Evolutionary conservation across 2,113 vertebrate genomes (phyloP).

Genomic region (Morphnarchus princeps): DNA sequence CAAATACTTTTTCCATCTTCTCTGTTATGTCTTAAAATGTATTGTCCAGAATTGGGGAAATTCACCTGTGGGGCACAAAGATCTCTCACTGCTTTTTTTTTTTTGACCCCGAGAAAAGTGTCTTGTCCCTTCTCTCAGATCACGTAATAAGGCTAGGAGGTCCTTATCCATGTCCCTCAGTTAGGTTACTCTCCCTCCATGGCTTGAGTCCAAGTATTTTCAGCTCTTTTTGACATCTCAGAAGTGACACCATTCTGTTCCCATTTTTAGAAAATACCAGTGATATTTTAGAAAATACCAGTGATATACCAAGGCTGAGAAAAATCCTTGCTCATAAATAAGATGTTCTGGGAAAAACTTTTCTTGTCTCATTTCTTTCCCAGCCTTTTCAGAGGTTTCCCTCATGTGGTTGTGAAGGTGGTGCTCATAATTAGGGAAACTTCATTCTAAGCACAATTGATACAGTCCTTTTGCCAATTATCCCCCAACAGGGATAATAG

Average conservation of each 20-base stretch:
- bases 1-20: neutral
- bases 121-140: neutral
- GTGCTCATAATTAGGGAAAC: conserved; percentile 12
- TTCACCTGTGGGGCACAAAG: neutral
- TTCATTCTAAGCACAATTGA: neutral
- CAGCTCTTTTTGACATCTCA: neutral
- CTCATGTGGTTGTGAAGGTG: neutral
- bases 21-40: neutral
- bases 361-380: neutral
- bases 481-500: conserved; percentile 5
- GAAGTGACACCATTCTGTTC: conserved; percentile 16
- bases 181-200: neutral
- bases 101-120: neutral
- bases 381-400: neutral
- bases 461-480: conserved; percentile 13
- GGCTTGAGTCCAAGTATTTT: conserved; percentile 25
- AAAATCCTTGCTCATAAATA: neutral
- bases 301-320: neutral
- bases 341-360: neutral
- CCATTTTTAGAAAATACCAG: conserved; percentile 18
- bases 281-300: conserved; percentile 8
- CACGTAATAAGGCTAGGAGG: neutral
- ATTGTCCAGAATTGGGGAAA: neutral
- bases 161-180: neutral
- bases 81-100: neutral